phyloP scores from a whole-genome alignment of 30 jellyfish, hydroid and myxozoan species.

The Euphysa ruthae region DNA sequence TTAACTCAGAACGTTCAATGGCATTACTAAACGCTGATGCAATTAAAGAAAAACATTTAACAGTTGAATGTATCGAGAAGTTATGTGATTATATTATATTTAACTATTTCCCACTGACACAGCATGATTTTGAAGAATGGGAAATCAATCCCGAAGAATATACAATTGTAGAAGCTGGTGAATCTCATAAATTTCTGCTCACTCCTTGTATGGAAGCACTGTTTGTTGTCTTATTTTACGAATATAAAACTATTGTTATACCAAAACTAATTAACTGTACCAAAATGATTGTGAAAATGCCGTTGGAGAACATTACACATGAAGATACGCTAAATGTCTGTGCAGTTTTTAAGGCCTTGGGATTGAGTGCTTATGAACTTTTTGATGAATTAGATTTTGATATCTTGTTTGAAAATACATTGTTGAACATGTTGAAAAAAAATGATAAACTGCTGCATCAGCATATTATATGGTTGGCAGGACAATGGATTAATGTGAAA shows the following conservation, averaged over 20 bases:
- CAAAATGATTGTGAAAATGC: not conserved
- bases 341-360: slow-evolving; percentile 64
- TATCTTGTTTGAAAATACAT: slow-evolving; percentile 31
- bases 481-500: slow-evolving; percentile 81
- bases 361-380: slow-evolving; percentile 78
- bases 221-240: slow-evolving; percentile 59
- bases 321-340: not conserved
- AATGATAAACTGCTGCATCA: slow-evolving; percentile 26
- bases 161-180: slow-evolving; percentile 71
- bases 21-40: not conserved
- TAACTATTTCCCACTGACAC: slow-evolving; percentile 49
- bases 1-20: not conserved
- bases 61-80: slow-evolving; percentile 27
- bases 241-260: slow-evolving; percentile 32
- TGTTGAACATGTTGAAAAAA: slow-evolving; percentile 37
- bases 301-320: not conserved
- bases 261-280: slow-evolving; percentile 1
- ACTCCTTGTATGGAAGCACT: slow-evolving; percentile 67
- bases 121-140: slow-evolving; percentile 77
- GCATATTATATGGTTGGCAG: slow-evolving; percentile 42
- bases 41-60: slow-evolving; percentile 10
- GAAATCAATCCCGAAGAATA: slow-evolving; percentile 67
- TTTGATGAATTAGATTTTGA: slow-evolving; percentile 82
- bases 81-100: slow-evolving; percentile 36
- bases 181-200: slow-evolving; percentile 28